phyloP scores from a whole-genome alignment of 2,888 invertebrate genomes.

The Lepeophtheirus nordmannii region DNA sequence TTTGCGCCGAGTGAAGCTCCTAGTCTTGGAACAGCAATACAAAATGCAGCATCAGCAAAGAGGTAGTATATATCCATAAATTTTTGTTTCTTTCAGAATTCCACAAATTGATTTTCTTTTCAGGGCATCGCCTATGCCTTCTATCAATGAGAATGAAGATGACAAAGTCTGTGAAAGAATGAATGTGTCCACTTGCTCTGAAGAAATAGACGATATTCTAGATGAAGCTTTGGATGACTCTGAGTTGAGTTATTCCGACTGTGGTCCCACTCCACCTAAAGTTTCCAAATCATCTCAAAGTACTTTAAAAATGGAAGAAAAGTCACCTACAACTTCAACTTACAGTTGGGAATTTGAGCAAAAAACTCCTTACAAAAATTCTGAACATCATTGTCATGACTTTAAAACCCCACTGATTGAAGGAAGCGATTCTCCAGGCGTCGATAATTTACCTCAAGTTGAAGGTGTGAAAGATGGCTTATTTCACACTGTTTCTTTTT shows the following conservation, averaged over 20 bases:
- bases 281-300: not conserved
- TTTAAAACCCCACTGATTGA: constrained; percentile 21
- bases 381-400: constrained; percentile 18
- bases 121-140: constrained; percentile 32
- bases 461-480: constrained; percentile 33
- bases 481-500: constrained; percentile 72
- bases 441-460: not conserved
- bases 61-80: constrained; percentile 32
- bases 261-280: constrained; percentile 8
- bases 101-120: no score
- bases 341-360: constrained; percentile 15
- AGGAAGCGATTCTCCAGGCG: constrained; percentile 13
- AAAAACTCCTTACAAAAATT: not conserved
- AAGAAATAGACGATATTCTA: constrained; percentile 59
- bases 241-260: not conserved
- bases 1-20: constrained; percentile 16
- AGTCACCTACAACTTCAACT: constrained; percentile 10
- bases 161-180: no score
- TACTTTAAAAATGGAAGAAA: no score
- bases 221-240: constrained; percentile 53
- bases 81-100: no score
- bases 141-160: constrained; percentile 21
- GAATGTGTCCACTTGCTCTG: constrained; percentile 27
- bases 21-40: constrained; percentile 15
- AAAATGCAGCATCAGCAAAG: not conserved